Percentiles rank a stretch among this genome's conserved stretches.
Evolutionary conservation across 2,113 vertebrate species (phyloP).

Genomic region (Nothocercus nigrocapillus): DNA sequence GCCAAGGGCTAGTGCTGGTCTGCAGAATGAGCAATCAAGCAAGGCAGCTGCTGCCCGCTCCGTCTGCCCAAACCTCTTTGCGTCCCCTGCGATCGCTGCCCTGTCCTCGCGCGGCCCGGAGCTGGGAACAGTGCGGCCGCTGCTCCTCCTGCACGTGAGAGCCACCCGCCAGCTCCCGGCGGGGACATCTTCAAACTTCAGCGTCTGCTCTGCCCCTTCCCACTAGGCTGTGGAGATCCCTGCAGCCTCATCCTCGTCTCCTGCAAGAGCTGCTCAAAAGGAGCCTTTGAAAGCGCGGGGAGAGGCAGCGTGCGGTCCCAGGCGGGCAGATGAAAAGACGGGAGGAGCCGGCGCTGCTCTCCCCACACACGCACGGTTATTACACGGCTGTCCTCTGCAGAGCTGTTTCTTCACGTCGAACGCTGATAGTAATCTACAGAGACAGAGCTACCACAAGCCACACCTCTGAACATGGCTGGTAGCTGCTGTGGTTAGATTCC

Average conservation of each 20-base stretch:
- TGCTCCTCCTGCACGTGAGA: background rate
- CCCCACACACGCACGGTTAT: background rate
- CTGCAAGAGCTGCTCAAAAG: background rate
- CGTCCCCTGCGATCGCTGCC: no score
- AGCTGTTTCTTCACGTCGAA: background rate
- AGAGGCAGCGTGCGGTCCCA: background rate
- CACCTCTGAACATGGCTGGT: background rate
- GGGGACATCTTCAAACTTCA: background rate
- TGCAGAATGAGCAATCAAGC: no score
- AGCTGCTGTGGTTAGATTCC: background rate
- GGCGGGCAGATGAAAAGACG: background rate
- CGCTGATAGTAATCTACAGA: background rate
- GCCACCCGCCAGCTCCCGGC: background rate
- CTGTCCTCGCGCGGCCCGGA: background rate
- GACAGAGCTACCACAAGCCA: background rate
- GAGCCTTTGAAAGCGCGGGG: background rate
- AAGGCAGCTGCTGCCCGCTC: background rate
- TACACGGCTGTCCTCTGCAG: background rate
- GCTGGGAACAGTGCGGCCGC: background rate
- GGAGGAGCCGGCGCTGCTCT: background rate
- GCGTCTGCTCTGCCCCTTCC: background rate
- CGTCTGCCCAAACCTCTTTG: background rate
- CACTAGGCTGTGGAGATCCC: background rate
- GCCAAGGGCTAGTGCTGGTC: accelerated
- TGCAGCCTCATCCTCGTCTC: background rate